Conservation (phyloP, 1,140 invertebrate genomes). For the Eciton burchellii region DNA sequence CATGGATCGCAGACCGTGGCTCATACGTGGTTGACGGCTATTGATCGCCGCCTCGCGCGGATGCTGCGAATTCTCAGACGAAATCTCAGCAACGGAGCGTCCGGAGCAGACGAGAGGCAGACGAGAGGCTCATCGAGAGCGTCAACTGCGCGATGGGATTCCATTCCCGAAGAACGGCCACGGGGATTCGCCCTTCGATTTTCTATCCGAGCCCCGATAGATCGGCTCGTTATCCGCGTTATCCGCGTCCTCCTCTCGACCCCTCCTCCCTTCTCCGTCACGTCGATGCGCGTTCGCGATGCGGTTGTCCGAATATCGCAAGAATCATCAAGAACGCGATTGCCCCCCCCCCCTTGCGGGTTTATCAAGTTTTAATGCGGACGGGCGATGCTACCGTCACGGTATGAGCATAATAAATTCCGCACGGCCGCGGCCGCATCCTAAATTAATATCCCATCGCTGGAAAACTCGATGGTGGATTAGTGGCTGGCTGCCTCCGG, state of each 20-base stretch:
- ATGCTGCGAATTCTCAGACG: conserved; percentile 39
- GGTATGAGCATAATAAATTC: conserved; percentile 54
- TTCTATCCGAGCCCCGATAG: conserved; percentile 5
- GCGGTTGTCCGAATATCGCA: background rate
- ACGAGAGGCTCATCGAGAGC: background rate
- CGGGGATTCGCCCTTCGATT: background rate
- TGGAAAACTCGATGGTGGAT: conserved; percentile 59
- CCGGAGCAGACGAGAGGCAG: background rate
- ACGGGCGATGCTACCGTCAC: background rate
- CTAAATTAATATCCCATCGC: conserved; percentile 60
- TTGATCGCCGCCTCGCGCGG: conserved; percentile 5
- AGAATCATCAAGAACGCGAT: conserved; percentile 37
- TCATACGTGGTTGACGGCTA: conserved; percentile 9
- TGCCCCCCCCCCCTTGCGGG: conserved; percentile 30
- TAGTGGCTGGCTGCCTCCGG: conserved; percentile 58
- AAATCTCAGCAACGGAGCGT: background rate
- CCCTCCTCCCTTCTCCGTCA: no score
- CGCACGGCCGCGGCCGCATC: background rate
- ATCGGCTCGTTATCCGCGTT: no score
- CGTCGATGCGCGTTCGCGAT: no score
- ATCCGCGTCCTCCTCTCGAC: no score
- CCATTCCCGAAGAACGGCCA: background rate
- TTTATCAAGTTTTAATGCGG: conserved; percentile 50
- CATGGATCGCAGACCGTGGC: conserved; percentile 50
- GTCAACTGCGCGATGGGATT: conserved; percentile 6